Conservation (phyloP, 92 coral and sea anemone species). For the Parazoanthus atlanticus region DNA sequence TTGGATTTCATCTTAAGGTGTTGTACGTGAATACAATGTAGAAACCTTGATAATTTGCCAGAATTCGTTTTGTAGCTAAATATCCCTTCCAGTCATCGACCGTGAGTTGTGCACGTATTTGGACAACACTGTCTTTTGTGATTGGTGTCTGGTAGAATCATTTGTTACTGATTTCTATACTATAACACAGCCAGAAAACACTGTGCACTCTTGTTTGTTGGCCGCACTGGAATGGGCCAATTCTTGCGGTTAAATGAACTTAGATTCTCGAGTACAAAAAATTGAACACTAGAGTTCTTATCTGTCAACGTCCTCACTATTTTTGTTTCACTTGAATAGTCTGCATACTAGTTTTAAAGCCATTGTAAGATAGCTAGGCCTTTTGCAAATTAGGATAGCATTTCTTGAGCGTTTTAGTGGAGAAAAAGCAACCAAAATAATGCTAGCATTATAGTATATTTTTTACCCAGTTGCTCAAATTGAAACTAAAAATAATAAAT, state of each 20-base stretch:
- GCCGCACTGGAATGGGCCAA: background rate
- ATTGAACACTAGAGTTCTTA: background rate
- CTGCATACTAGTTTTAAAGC: background rate
- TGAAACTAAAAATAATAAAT: too few relatives aligned
- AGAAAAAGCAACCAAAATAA: too few relatives aligned
- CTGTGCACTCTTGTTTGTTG: background rate
- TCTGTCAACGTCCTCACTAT: conserved; percentile 5
- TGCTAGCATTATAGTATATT: too few relatives aligned
- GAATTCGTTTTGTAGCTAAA: background rate
- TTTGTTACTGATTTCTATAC: background rate
- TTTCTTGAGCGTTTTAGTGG: too few relatives aligned
- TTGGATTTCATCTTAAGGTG: too few relatives aligned
- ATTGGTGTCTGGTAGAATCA: background rate
- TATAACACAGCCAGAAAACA: too few relatives aligned
- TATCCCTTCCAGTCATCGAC: too few relatives aligned
- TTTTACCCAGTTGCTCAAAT: too few relatives aligned
- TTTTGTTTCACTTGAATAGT: background rate
- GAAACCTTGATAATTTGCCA: conserved; percentile 5
- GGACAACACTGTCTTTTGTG: background rate
- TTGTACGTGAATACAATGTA: background rate
- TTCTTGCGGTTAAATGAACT: background rate
- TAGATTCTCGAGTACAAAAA: background rate
- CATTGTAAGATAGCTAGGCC: background rate
- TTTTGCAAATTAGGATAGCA: too few relatives aligned
- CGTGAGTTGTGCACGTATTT: background rate